phyloP scores from a whole-genome alignment of 2,113 vertebrate species.

The Amblyopsis rosae region DNA sequence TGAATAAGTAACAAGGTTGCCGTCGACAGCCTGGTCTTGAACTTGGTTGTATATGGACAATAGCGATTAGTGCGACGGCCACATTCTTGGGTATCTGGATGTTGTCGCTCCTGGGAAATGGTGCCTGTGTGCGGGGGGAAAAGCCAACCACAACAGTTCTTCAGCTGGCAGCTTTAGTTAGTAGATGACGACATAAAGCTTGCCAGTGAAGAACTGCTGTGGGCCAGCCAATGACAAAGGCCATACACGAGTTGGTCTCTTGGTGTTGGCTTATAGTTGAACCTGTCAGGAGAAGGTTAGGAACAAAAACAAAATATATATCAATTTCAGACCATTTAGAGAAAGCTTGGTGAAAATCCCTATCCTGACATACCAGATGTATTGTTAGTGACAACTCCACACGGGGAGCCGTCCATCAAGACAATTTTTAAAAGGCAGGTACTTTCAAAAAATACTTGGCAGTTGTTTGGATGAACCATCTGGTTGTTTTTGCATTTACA shows the following conservation, averaged over 20 bases:
- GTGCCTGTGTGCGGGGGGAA: conserved; percentile 77
- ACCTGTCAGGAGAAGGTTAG: conserved; percentile 53
- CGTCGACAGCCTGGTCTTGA: no score
- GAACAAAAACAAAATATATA: conserved; percentile 12
- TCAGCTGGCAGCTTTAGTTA: conserved; percentile 99
- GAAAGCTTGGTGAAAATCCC: background rate
- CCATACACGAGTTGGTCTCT: conserved; percentile 20
- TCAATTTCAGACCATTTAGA: conserved; percentile 25
- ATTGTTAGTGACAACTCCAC: no score
- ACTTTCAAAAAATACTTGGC: no score
- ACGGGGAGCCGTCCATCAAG: no score
- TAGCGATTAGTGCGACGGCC: no score
- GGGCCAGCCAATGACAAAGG: conserved; percentile 82
- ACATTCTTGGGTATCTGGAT: background rate
- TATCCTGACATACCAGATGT: no score
- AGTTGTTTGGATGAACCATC: no score
- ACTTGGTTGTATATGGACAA: no score
- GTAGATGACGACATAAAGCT: conserved; percentile 97
- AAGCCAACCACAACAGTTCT: conserved; percentile 99
- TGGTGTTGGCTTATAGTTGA: conserved; percentile 22
- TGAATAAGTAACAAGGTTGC: conserved; percentile 61
- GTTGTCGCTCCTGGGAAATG: background rate
- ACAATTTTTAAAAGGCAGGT: no score
- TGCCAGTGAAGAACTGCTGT: conserved; percentile 99
- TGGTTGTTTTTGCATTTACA: no score